Conservation (phyloP, 2,888 invertebrate species). For the Stenichneumon culpator region DNA sequence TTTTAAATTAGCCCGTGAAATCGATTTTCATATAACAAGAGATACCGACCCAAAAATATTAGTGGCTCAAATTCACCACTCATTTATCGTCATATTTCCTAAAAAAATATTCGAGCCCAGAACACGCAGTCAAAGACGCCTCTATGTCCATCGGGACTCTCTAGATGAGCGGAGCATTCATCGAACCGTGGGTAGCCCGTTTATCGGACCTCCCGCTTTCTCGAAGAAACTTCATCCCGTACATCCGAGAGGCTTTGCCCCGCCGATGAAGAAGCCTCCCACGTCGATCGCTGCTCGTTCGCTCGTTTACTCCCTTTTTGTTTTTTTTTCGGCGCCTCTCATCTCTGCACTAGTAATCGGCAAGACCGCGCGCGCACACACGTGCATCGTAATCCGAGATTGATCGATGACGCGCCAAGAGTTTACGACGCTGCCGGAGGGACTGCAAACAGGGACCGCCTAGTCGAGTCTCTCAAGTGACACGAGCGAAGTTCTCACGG, state of each 20-base stretch:
- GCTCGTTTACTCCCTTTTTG: conserved; percentile 5
- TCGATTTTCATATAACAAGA: no score
- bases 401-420: conserved; percentile 52
- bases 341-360: conserved; percentile 32
- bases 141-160: no score
- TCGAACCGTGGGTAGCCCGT: conserved; percentile 39
- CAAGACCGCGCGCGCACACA: conserved; percentile 14
- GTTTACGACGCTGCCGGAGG: not conserved
- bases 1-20: no score
- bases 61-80: no score
- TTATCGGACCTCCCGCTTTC: conserved; percentile 44
- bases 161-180: not conserved
- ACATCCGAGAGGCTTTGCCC: conserved; percentile 41
- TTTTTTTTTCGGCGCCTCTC: conserved; percentile 20
- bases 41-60: no score
- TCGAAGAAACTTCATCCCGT: conserved; percentile 51
- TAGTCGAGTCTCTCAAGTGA: conserved; percentile 44
- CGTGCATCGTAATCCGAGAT: conserved; percentile 52
- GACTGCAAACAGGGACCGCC: not conserved
- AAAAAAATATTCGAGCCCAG: no score
- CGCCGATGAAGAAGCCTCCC: conserved; percentile 38
- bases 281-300: conserved; percentile 28
- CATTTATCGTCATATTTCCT: no score
- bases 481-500: conserved; percentile 54
- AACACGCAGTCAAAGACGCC: no score